Conservation (phyloP, 2,113 vertebrate species). For the Petroica traversi region DNA sequence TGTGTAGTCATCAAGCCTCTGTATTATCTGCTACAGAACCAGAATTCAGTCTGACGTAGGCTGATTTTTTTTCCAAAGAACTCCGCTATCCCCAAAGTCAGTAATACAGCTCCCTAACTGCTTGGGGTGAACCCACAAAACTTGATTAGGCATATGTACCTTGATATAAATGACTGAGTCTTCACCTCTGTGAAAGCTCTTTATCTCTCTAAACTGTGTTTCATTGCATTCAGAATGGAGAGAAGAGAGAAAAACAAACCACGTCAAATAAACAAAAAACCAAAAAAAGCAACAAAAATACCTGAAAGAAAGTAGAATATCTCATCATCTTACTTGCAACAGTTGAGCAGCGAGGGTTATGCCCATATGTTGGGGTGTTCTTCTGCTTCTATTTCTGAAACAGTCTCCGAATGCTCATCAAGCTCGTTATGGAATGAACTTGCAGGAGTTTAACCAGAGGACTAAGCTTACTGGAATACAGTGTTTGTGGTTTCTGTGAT, state of each 20-base stretch:
- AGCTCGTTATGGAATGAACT: not conserved
- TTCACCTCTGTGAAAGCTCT: not conserved
- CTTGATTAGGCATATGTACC: not conserved
- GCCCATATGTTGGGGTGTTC: not conserved
- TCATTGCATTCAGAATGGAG: not conserved
- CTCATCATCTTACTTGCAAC: not conserved
- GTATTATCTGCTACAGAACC: not conserved
- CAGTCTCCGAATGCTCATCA: not conserved
- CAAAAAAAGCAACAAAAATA: not conserved
- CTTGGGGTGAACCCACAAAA: not conserved
- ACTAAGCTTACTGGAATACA: not conserved
- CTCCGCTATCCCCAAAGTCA: not conserved
- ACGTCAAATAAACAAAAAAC: not conserved
- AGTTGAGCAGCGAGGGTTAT: not conserved
- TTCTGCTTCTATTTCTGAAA: not conserved
- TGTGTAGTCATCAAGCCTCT: not conserved
- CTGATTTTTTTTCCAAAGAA: not conserved
- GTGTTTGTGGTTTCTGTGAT: not conserved
- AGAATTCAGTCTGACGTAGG: not conserved
- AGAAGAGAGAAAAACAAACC: not conserved
- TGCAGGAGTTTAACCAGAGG: not conserved
- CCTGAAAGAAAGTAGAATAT: not conserved
- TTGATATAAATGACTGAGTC: not conserved
- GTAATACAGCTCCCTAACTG: not conserved
- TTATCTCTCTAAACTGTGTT: not conserved